Base-by-base conservation (phyloP, 2,888 invertebrate species). In the Laothoe populi region DNA sequence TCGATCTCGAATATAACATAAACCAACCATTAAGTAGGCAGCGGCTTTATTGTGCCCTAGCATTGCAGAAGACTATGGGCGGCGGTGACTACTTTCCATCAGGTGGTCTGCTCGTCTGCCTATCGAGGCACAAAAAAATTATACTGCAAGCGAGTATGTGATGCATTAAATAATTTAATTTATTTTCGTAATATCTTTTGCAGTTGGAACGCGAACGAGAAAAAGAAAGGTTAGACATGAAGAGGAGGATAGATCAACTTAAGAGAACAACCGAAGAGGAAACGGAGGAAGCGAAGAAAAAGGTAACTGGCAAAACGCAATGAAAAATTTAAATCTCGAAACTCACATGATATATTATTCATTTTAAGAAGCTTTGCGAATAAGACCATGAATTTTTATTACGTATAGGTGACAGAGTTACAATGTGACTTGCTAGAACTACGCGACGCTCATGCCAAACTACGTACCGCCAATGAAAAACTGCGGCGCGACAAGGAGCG, bases 401-500 rank as follows among this genome's bases (percentile, higher is more conserved):
- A n/a, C 35, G 23, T 31, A 31, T 65, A 93, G 93, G 92, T 95
- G 64, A 93, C 95, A 4, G 96, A 98, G 90, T 83, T 98, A 57
- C 98, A 98, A 83, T 97, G 97, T 79, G 98, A 98, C 88, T 89
- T 98, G 53, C 85, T 98, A 60, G 98, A 98, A 86, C 85, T 98
- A 60, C 94, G 98, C 26, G 98, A 98, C 84, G 98, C 98, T 21
- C 98, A 98, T 84, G 98, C 98, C 1, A 98, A 98, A 84, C 86
- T 98, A 68, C 94, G 98, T 63, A 98, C 98, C 4, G 97, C 98
- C 31, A 98, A 98, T 82, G 98, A 98, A 79, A 97, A 98, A 79
- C 91, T 98, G 68, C 94, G 98, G 59, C 94, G 97, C 42, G 98
- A 98, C 85, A 96, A 97, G 66, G 98, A 98, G 78, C 94, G 97